phyloP scores from a whole-genome alignment of 2,797 vertebrate genomes.

The Alectoris magna region DNA sequence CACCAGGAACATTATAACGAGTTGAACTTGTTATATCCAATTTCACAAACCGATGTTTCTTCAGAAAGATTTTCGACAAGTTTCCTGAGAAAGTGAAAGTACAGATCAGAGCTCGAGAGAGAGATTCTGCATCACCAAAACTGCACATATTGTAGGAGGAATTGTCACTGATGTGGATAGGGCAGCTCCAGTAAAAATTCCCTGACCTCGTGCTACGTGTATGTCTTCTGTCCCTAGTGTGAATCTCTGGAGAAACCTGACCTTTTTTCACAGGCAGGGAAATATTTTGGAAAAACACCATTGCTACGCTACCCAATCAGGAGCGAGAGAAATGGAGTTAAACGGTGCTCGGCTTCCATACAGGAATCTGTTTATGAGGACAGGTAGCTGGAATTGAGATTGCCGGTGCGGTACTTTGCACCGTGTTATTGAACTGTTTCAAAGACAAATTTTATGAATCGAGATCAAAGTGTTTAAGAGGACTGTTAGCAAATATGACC shows the following conservation, averaged over 20 bases:
- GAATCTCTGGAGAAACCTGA: neutral
- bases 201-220: neutral
- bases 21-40: neutral
- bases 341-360: neutral
- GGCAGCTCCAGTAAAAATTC: neutral
- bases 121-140: neutral
- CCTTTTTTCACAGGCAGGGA: neutral
- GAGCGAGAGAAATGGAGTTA: neutral
- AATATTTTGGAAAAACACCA: neutral
- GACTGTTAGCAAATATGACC: constrained; percentile 73
- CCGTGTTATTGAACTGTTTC: constrained; percentile 63
- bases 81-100: neutral
- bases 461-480: constrained; percentile 70
- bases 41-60: neutral
- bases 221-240: neutral
- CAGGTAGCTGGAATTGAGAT: constrained; percentile 19
- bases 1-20: neutral
- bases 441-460: constrained; percentile 60
- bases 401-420: constrained; percentile 63
- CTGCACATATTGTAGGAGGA: neutral
- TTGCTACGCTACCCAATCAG: neutral
- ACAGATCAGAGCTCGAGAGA: neutral
- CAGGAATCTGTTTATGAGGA: neutral
- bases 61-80: neutral
- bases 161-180: neutral